phyloP scores from a whole-genome alignment of 2,797 vertebrate species.

The Betta splendens region DNA sequence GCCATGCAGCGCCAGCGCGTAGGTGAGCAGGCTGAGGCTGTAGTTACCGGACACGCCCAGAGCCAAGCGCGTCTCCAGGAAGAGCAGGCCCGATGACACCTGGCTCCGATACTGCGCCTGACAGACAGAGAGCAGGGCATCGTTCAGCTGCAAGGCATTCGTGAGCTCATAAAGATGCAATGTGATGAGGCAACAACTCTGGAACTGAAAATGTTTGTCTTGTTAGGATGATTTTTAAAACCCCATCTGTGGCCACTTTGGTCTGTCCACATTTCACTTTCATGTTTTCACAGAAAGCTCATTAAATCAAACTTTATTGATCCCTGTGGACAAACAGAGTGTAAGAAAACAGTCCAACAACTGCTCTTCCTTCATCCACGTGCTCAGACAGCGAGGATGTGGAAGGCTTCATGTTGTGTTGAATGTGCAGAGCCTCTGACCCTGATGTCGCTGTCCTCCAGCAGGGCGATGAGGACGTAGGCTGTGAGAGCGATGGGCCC shows the following conservation, averaged over 20 bases:
- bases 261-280: background rate
- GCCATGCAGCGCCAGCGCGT: constrained; percentile 82
- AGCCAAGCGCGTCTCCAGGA: constrained; percentile 82
- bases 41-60: constrained; percentile 86
- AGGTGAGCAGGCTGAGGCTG: constrained; percentile 85
- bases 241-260: constrained; percentile 9
- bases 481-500: constrained; percentile 86
- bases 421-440: too few species aligned
- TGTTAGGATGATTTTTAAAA: background rate
- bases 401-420: too few species aligned
- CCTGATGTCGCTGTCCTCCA: constrained; percentile 79
- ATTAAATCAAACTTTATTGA: constrained; percentile 16
- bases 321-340: constrained; percentile 10
- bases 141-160: constrained; percentile 8
- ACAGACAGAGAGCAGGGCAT: constrained; percentile 13
- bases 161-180: constrained; percentile 1
- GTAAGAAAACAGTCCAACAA: background rate
- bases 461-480: constrained; percentile 85
- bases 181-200: constrained; percentile 6
- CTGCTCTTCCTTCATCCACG: background rate
- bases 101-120: constrained; percentile 55
- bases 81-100: constrained; percentile 73
- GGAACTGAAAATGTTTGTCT: background rate
- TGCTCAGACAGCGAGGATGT: background rate
- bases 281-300: constrained; percentile 2